Evolutionary conservation across 2,888 invertebrate species (phyloP), one percentile per base, ranked within the genome.

Genomic region (Drosophila prolongata): DNA sequence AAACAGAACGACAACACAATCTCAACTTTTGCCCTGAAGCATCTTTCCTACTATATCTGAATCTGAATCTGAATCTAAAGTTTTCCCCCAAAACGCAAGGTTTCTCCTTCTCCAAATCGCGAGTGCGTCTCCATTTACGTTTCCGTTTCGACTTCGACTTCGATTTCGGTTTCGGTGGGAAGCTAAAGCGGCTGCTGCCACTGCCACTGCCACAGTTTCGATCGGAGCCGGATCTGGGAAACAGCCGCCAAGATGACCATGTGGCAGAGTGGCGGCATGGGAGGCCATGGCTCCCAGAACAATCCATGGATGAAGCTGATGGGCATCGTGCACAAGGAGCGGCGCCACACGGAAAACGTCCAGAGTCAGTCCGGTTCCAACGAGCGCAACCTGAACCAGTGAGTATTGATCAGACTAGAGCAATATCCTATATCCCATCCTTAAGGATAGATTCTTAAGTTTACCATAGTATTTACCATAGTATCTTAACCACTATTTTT

Each of bases 231-330:
- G 38, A 9, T 14, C 19, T 34, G 47, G 60, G 14, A 27, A 49
- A 57, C 50, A 85, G 79, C 87, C 86, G 89, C 84, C 93, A 89
- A 75, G 77, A 94, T 94, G 94, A 94, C 94, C 93, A 95, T 95
- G 95, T 95, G 95, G 95, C 95, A 95, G 93, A 95, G 95, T 93
- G 94, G 94, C 91, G 95, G 95, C 93, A 95, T 95, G 94, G 95
- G 95, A 86, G 95, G 95, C 93, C 95, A 95, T 93, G 95, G 95
- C 91, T 94, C 94, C 93, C 95, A 95, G 92, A 95, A 95, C 94
- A 96, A 96, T 93, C 95, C 96, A 89, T 96, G 96, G 96, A 95
- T 96, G 95, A 96, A 96, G 92, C 93, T 96, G 80, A 96, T 96
- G 96, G 96, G 96, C 90, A 95, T 95, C 90, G 95, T 95, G 85